Conservation (phyloP, 2,113 vertebrate species). For the Sinocyclocheilus rhinocerous region DNA sequence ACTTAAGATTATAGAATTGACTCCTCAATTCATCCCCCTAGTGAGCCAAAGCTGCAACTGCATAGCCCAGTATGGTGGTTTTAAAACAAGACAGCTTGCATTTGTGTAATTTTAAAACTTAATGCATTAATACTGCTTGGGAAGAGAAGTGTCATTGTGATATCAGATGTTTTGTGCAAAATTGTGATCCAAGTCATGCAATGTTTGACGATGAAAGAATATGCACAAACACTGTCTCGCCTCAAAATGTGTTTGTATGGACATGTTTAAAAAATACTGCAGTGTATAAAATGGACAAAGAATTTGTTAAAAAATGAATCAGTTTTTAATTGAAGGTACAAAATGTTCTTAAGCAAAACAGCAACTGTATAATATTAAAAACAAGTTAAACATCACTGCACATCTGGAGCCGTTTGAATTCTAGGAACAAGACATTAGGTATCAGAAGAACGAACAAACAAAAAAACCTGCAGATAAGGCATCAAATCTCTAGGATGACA, state of each 20-base stretch:
- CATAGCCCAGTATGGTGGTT: not conserved
- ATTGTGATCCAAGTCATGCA: not conserved
- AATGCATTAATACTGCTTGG: not conserved
- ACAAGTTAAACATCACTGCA: no score
- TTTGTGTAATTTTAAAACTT: not conserved
- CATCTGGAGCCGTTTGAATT: no score
- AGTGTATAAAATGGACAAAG: not conserved
- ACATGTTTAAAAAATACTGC: not conserved
- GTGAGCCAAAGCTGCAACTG: not conserved
- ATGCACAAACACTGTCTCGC: not conserved
- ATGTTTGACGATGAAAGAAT: not conserved
- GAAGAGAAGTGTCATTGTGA: not conserved
- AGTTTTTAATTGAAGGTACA: not conserved
- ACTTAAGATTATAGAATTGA: no score
- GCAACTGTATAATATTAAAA: not conserved
- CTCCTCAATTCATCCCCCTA: not conserved
- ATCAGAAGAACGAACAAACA: no score
- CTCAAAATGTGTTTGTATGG: not conserved
- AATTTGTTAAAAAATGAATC: not conserved
- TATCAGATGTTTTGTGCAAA: slow-evolving; percentile 3
- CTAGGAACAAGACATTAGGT: no score
- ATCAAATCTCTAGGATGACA: not conserved
- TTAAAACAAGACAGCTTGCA: not conserved
- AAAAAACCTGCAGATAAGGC: not conserved
- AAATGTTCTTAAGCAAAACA: not conserved